phyloP scores from a whole-genome alignment of 2,888 invertebrate species.

The Tridacna gigas region DNA sequence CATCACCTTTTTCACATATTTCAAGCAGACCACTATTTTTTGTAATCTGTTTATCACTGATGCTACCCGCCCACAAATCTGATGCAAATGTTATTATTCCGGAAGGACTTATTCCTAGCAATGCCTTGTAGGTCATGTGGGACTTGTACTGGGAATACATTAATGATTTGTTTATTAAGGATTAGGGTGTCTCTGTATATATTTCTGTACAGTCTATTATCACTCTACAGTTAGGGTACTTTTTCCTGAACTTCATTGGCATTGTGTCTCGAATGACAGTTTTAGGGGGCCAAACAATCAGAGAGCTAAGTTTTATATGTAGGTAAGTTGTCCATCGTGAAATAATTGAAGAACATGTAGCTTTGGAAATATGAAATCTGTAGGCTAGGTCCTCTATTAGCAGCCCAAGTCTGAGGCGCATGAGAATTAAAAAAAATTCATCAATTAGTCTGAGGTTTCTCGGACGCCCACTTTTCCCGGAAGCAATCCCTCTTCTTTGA shows the following conservation, averaged over 20 bases:
- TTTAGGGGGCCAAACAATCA: constrained; percentile 37
- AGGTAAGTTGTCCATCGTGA: constrained; percentile 35
- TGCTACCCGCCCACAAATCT: constrained; percentile 54
- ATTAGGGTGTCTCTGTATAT: constrained; percentile 51
- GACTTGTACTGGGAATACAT: constrained; percentile 55
- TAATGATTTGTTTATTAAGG: constrained; percentile 35
- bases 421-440: constrained; percentile 45
- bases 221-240: constrained; percentile 52
- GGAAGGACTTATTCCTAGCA: constrained; percentile 56
- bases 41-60: constrained; percentile 59
- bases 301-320: constrained; percentile 18
- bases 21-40: constrained; percentile 42
- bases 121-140: too few relatives aligned
- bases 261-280: constrained; percentile 24
- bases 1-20: constrained; percentile 58
- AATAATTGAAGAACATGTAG: constrained; percentile 32
- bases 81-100: constrained; percentile 60
- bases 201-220: constrained; percentile 67
- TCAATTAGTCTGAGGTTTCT: constrained; percentile 31
- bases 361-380: constrained; percentile 34
- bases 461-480: constrained; percentile 33
- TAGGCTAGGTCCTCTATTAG: constrained; percentile 41
- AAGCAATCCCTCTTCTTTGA: not conserved
- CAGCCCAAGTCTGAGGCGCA: constrained; percentile 50
- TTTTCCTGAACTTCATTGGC: constrained; percentile 46